Conservation (phyloP, 2,113 vertebrate genomes). For the Caranx melampygus region DNA sequence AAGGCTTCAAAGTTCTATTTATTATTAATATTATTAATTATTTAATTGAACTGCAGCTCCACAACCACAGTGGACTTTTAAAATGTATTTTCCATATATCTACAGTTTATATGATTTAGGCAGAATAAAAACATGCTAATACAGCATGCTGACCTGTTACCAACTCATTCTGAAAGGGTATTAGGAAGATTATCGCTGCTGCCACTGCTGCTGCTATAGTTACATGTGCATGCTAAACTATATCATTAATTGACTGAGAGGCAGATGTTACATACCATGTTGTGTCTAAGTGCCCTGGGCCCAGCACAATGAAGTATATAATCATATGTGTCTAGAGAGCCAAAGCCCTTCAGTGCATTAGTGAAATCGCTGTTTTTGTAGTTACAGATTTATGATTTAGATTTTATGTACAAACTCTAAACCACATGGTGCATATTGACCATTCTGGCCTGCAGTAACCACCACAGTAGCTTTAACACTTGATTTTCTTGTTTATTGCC, state of each 20-base stretch:
- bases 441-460: not conserved
- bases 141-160: not conserved
- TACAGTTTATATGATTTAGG: not conserved
- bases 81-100: not conserved
- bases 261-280: not conserved
- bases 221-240: constrained; percentile 1
- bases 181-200: constrained; percentile 8
- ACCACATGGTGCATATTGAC: not conserved
- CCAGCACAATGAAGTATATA: not conserved
- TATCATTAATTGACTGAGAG: constrained; percentile 21
- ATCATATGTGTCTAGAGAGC: not conserved
- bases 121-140: not conserved
- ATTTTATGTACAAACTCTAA: not conserved
- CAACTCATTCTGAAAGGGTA: constrained; percentile 1
- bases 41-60: not conserved
- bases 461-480: not conserved
- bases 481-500: not conserved
- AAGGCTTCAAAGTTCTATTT: not conserved
- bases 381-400: not conserved
- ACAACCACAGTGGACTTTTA: not conserved
- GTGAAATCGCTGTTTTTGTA: not conserved
- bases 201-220: constrained; percentile 19
- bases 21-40: not conserved
- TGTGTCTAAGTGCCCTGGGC: not conserved
- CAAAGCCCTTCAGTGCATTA: not conserved